A percentile compares a stretch with the other conserved stretches of the same genome.
phyloP scores from a whole-genome alignment of 2,113 vertebrate genomes.

The Stigmatopora argus region DNA sequence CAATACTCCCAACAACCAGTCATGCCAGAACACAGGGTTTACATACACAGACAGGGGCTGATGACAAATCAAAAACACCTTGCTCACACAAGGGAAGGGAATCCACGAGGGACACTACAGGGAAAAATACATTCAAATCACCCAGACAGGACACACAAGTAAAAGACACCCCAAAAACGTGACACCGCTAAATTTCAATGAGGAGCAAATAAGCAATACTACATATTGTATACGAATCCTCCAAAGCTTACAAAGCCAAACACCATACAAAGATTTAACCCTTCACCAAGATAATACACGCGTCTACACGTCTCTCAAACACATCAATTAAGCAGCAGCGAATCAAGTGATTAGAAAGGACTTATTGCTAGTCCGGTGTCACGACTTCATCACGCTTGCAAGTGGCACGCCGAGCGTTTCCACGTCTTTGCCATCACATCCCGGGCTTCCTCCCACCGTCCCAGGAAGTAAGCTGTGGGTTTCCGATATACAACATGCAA shows the following conservation, averaged over 20 bases:
- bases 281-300: not conserved
- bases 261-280: not conserved
- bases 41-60: too few species aligned
- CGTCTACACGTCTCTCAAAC: not conserved
- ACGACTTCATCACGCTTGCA: not conserved
- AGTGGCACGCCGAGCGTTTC: not conserved
- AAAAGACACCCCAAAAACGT: too few species aligned
- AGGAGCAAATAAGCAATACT: not conserved
- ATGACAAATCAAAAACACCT: too few species aligned
- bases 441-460: slow-evolving; percentile 2
- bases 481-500: slow-evolving; percentile 55
- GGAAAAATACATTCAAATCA: too few species aligned
- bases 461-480: slow-evolving; percentile 16
- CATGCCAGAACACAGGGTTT: too few species aligned
- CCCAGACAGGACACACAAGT: too few species aligned
- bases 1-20: too few species aligned
- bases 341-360: not conserved
- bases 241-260: not conserved
- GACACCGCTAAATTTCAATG: too few species aligned
- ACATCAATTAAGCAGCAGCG: not conserved
- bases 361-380: not conserved
- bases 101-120: too few species aligned
- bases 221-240: too few species aligned
- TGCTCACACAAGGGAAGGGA: too few species aligned
- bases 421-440: not conserved